Conservation (phyloP, 2,888 invertebrate genomes). For the Oligia latruncula region DNA sequence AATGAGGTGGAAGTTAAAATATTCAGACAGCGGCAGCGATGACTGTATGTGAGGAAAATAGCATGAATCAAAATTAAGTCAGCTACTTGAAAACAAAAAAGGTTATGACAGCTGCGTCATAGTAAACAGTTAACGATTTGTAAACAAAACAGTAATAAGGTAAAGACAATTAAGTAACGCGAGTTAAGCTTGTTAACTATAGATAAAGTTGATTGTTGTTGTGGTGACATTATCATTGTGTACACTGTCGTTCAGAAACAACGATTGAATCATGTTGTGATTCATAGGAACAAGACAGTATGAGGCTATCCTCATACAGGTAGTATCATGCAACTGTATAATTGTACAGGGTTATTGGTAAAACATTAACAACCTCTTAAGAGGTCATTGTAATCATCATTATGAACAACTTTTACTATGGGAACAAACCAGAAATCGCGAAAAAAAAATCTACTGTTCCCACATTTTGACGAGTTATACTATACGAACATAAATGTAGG, state of each 20-base stretch:
- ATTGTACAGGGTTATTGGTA: too few relatives aligned
- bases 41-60: background rate
- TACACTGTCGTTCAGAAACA: conserved; percentile 17
- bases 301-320: background rate
- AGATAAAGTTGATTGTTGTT: conserved; percentile 52
- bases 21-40: background rate
- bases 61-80: conserved; percentile 10
- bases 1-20: background rate
- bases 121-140: conserved; percentile 35
- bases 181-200: conserved; percentile 39
- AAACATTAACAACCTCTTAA: too few relatives aligned
- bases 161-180: conserved; percentile 55
- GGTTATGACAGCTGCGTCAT: conserved; percentile 39
- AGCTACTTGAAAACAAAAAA: conserved; percentile 20
- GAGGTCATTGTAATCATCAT: too few relatives aligned
- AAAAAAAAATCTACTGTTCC: too few relatives aligned
- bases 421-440: too few relatives aligned
- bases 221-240: conserved; percentile 38
- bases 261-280: conserved; percentile 32
- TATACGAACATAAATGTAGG: too few relatives aligned
- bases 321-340: background rate
- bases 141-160: conserved; percentile 42
- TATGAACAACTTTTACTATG: too few relatives aligned
- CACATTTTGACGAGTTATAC: too few relatives aligned
- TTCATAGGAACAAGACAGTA: conserved; percentile 27